phyloP scores from a whole-genome alignment of 2,888 invertebrate species.

The Netelia melanura region DNA sequence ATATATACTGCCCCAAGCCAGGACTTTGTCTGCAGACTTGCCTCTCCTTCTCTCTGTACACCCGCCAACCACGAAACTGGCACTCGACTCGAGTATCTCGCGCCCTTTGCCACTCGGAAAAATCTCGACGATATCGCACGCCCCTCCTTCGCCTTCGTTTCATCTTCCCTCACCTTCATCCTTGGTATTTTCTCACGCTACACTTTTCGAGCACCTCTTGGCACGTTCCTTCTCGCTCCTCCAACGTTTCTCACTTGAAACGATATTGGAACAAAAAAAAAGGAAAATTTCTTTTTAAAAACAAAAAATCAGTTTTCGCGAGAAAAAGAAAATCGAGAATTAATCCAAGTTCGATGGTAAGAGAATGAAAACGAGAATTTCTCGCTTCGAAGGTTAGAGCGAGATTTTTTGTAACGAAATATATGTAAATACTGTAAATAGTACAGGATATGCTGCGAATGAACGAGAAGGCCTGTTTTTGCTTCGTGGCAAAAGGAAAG shows the following conservation, averaged over 20 bases:
- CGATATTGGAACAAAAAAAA: slow-evolving; percentile 5
- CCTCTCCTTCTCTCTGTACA: slow-evolving; percentile 40
- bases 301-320: background rate
- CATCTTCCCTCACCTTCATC: slow-evolving; percentile 20
- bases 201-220: slow-evolving; percentile 27
- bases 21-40: slow-evolving; percentile 25
- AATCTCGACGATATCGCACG: slow-evolving; percentile 47
- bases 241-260: slow-evolving; percentile 31
- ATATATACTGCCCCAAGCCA: slow-evolving; percentile 31
- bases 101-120: slow-evolving; percentile 60
- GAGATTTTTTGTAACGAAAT: slow-evolving; percentile 31
- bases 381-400: background rate
- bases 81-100: slow-evolving; percentile 62
- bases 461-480: slow-evolving; percentile 44
- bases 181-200: slow-evolving; percentile 47
- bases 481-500: background rate
- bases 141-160: slow-evolving; percentile 28
- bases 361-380: background rate
- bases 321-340: background rate
- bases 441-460: slow-evolving; percentile 39
- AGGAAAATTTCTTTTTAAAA: background rate
- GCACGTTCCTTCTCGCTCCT: slow-evolving; percentile 43
- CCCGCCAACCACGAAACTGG: slow-evolving; percentile 59
- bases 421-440: slow-evolving; percentile 63
- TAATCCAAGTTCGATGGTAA: background rate